Evolutionary conservation across 2,113 vertebrate genomes (phyloP), one percentile per base, ranked within the genome.

Genomic region (Varanus salvator): DNA sequence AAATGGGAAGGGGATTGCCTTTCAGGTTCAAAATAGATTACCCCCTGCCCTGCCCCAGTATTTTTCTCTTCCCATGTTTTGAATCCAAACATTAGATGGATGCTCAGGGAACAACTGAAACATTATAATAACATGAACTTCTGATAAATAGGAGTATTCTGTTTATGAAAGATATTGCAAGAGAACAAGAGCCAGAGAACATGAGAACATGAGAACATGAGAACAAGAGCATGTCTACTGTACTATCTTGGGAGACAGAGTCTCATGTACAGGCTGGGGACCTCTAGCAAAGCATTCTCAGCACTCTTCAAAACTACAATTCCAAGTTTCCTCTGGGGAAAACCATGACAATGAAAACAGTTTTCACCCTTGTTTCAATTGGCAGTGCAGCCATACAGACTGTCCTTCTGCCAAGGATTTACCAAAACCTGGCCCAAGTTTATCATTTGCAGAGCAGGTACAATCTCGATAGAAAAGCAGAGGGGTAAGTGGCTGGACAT

Each of bases 341-440:
- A 64, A 54, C 74, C 38, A 66, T 64, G 38, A 76, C 71, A 66
- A 74, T 87, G 57, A 87, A 87, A 87, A 77, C 54, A 48, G 60
- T 11, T 82, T 34, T 82, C 31, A 60, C 25, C 15, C 23, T 23
- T 17, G 6, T 78, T 87, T 14, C 66, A 78, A 78, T 78, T 87
- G 71, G 34, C 50, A 78, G 86, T 60, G 60, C 52, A 68, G 71
- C 75, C 60, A 3, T 34, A 34, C 85, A 34, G 64, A 87, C 78
- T 77, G 68, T 27, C 4, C 29, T 78, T 87, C 86, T 44, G 66
- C 75, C 60, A n/a, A 52, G 57, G 60, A 21, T 48, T 78, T 77
- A n/a, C 54, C 31, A 31, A 64, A 66, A 27, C 74, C 34, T 60
- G 34, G 54, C 23, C 74, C 17, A 29, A 44, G 19, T 60, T 57